phyloP scores from a whole-genome alignment of 2,888 invertebrate genomes.

The Hydraecia micacea region DNA sequence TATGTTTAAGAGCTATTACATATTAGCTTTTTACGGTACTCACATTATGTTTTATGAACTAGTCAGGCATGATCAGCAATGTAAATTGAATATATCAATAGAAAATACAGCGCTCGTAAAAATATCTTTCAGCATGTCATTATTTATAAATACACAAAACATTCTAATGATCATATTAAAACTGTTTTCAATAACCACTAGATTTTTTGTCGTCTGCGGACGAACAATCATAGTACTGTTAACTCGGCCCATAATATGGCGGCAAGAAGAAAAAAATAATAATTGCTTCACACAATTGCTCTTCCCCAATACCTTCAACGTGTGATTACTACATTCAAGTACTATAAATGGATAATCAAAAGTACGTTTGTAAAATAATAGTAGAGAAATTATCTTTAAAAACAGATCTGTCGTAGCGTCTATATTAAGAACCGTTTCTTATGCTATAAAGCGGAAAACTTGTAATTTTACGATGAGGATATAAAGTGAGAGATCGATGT shows the following conservation, averaged over 20 bases:
- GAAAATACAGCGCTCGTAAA: slow-evolving; percentile 2
- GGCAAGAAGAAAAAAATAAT: slow-evolving; percentile 54
- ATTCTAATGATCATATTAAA: slow-evolving; percentile 28
- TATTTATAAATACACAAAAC: slow-evolving; percentile 16
- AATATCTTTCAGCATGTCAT: background rate
- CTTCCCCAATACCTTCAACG: slow-evolving; percentile 44
- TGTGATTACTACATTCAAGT: slow-evolving; percentile 65
- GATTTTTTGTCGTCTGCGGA: slow-evolving; percentile 35
- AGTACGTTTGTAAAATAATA: slow-evolving; percentile 70
- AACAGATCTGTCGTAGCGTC: slow-evolving; percentile 77
- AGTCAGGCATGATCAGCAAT: slow-evolving; percentile 12
- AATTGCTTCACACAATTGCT: slow-evolving; percentile 70
- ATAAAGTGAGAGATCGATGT: slow-evolving; percentile 77
- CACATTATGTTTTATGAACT: slow-evolving; percentile 24
- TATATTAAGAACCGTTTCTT: slow-evolving; percentile 81
- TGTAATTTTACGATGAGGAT: slow-evolving; percentile 78
- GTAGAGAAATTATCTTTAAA: slow-evolving; percentile 76
- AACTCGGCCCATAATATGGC: slow-evolving; percentile 30
- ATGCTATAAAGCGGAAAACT: slow-evolving; percentile 75
- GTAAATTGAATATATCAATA: slow-evolving; percentile 41
- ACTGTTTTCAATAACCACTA: slow-evolving; percentile 36
- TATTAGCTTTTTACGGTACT: slow-evolving; percentile 45
- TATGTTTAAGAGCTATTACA: slow-evolving; percentile 45
- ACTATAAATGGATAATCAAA: slow-evolving; percentile 59
- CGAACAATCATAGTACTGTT: slow-evolving; percentile 63